Conservation (phyloP, 2,888 invertebrate species). For the Meiosimyza decipiens region DNA sequence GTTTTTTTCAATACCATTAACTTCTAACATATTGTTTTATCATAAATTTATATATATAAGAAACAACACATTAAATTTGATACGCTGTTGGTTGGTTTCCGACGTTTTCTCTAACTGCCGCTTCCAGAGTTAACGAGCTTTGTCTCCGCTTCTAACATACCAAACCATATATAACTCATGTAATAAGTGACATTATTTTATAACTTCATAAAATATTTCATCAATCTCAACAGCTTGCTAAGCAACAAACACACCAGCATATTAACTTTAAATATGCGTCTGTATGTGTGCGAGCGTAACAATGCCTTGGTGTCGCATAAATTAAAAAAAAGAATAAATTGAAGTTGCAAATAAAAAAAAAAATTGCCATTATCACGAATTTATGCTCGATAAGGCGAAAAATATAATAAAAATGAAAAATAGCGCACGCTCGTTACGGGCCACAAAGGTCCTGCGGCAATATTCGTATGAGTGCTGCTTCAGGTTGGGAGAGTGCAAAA, state of each 20-base stretch:
- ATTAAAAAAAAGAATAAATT: constrained; percentile 16
- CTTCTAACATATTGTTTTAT: too few species aligned
- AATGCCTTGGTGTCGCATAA: constrained; percentile 24
- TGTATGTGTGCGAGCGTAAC: constrained; percentile 6
- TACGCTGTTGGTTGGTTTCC: too few species aligned
- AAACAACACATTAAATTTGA: too few species aligned
- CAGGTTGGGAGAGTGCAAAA: too few species aligned
- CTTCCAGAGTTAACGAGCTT: too few species aligned
- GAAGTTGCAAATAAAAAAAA: constrained; percentile 3
- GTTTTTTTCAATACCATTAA: too few species aligned
- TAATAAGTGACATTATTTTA: constrained; percentile 26
- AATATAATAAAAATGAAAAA: constrained; percentile 47
- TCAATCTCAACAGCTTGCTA: constrained; percentile 10
- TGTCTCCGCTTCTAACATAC: too few species aligned
- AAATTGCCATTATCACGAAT: constrained; percentile 30
- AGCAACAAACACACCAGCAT: neutral
- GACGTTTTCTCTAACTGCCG: too few species aligned
- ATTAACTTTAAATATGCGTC: neutral
- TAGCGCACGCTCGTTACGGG: constrained; percentile 9
- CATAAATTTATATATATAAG: too few species aligned
- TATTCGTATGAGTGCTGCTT: too few species aligned
- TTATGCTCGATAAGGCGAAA: constrained; percentile 46
- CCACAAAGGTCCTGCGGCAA: neutral
- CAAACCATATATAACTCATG: neutral
- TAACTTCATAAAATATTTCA: constrained; percentile 22